A percentile compares a stretch with the other conserved stretches of the same genome.
phyloP scores from a whole-genome alignment of 2,888 invertebrate species.

The Scaptomyza cyrtandrae region DNA sequence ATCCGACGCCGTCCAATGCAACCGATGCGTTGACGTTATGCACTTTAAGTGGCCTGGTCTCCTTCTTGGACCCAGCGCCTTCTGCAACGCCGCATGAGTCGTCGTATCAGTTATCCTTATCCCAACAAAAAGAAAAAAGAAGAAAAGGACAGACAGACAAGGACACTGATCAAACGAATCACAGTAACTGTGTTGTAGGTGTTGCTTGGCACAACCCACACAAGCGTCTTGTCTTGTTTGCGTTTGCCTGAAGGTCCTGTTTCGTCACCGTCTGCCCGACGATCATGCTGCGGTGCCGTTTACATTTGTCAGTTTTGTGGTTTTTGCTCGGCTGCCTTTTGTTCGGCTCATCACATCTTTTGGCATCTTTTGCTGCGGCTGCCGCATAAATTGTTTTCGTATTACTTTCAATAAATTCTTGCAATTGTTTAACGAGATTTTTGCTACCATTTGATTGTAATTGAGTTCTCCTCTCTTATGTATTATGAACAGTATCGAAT shows the following conservation, averaged over 20 bases:
- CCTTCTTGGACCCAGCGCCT: conserved; percentile 44
- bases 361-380: conserved; percentile 31
- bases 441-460: conserved; percentile 26
- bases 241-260: conserved; percentile 21
- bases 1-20: conserved; percentile 12
- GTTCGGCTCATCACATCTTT: conserved; percentile 33
- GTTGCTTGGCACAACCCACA: conserved; percentile 68
- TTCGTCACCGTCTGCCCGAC: conserved; percentile 5
- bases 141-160: conserved; percentile 24
- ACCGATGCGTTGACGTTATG: conserved; percentile 34
- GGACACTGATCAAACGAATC: conserved; percentile 40
- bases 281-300: conserved; percentile 58
- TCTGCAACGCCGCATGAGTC: conserved; percentile 74
- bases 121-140: no score
- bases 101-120: conserved; percentile 30
- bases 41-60: conserved; percentile 59
- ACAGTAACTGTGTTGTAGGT: conserved; percentile 59
- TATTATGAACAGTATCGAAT: conserved; percentile 11
- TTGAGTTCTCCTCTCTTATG: conserved; percentile 25
- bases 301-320: conserved; percentile 73
- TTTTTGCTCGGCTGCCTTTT: conserved; percentile 52
- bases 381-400: conserved; percentile 53
- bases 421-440: conserved; percentile 49
- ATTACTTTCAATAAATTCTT: conserved; percentile 58
- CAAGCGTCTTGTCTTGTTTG: conserved; percentile 41